phyloP scores from a whole-genome alignment of 53 echinoderm and acorn worm species.

The Temnopleurus reevesii region DNA sequence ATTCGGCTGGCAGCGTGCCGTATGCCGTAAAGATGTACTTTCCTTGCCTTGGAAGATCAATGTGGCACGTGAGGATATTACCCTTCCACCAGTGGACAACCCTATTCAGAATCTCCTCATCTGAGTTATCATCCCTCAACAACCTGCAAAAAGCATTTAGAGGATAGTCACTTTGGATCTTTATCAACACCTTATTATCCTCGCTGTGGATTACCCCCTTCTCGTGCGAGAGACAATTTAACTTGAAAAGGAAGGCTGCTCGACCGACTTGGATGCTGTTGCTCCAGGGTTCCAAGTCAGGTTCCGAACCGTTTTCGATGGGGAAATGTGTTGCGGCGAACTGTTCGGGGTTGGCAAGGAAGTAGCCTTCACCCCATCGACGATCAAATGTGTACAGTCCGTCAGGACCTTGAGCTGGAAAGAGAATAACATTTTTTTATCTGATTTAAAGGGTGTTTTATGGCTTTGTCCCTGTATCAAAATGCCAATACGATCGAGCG shows the following conservation, averaged over 20 bases:
- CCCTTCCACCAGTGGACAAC: constrained; percentile 52
- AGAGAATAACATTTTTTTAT: no score
- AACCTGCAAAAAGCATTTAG: constrained; percentile 24
- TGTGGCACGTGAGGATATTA: background rate
- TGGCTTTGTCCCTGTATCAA: no score
- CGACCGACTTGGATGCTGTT: constrained; percentile 42
- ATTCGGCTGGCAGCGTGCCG: background rate
- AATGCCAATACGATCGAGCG: no score
- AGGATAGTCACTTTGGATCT: constrained; percentile 35
- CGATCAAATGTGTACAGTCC: constrained; percentile 40
- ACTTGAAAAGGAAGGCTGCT: background rate
- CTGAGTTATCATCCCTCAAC: background rate
- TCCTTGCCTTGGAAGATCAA: background rate
- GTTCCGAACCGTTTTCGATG: background rate
- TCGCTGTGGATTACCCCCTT: constrained; percentile 12
- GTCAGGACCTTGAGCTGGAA: background rate
- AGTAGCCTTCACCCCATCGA: constrained; percentile 48
- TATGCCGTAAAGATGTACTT: constrained; percentile 34
- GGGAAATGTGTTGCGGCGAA: constrained; percentile 41
- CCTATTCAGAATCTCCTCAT: background rate
- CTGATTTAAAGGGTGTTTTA: no score
- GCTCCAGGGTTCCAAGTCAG: background rate
- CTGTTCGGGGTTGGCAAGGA: constrained; percentile 39
- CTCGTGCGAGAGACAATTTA: constrained; percentile 38
- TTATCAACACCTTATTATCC: constrained; percentile 36